Base-by-base conservation (phyloP, 2,888 invertebrate species). In the Cantharis flavilabris region DNA sequence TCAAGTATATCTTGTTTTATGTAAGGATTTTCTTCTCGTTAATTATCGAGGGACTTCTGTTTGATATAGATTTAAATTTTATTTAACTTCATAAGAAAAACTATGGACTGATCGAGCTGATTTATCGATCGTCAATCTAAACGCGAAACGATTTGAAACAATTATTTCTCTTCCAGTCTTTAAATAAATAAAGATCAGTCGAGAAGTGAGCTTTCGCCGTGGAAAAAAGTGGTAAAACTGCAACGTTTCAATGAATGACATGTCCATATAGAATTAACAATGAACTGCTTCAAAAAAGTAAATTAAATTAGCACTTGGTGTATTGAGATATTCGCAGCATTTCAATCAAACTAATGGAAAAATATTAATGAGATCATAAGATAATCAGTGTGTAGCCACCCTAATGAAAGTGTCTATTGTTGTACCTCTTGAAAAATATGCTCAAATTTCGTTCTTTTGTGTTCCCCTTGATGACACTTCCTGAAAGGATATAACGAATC, bases 1-100 rank as follows among this genome's bases (percentile, higher is more conserved):
- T 70, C 74, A 62, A 63, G 74, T 65, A 71, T 71, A 75, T 74
- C 75, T 73, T 69, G 74, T 75, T 77, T 71, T 64, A 64, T 62
- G n/a, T 49, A n/a, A 49, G n/a, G 7, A 49, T 49, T 49, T 71
- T 71, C 49, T 71, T 71, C 26, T 70, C 18, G 30, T 70, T 70
- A 70, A 70, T 70, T 70, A 49, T 14, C 49, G 9, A 7, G 49
- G 49, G 49, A 49, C n/a, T 9, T n/a, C 49, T 7, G 49, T n/a
- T n/a, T 49, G 49, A 49, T n/a, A 49, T 49, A n/a, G 49, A 49
- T 49, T 49, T 49, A 49, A 49, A 49, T 49, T 33, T 49, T 49
- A 49, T 49, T 49, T 49, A n/a, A 49, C 49, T 49, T 1, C 33
- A 33, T n/a, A 49, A 49, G 13, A 49, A 49, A 7, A 49, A 49